These are phyloP conservation scores for Carassius auratus DNA, from an alignment of 2,113 vertebrate species.

Conservation along the genomic window DNA sequence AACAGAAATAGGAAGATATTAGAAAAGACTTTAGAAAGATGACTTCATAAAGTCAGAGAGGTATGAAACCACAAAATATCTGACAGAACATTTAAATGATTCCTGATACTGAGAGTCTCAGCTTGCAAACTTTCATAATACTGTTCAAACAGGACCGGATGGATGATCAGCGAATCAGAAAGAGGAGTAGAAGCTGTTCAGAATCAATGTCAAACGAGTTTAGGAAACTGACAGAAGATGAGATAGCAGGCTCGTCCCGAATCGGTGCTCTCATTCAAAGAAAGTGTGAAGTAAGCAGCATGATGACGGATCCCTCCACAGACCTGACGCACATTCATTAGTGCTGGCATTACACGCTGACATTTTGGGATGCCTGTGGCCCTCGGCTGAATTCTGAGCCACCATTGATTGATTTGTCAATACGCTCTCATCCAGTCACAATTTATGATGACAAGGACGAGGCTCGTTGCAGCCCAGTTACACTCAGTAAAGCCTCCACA, in stretches of 20 bases:
- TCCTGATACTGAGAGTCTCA: too few species aligned
- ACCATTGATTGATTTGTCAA: constrained; percentile 64
- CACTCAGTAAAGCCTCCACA: constrained; percentile 18
- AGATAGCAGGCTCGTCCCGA: neutral
- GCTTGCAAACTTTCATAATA: neutral
- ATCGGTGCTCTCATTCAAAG: neutral
- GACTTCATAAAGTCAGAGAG: neutral
- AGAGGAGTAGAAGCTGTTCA: neutral
- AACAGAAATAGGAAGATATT: constrained; percentile 16
- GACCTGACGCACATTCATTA: constrained; percentile 57
- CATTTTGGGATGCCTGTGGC: constrained; percentile 54
- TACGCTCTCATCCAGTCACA: constrained; percentile 58
- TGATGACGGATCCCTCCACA: neutral
- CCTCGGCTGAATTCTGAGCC: constrained; percentile 52
- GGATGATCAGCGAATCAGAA: neutral
- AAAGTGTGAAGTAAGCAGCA: neutral
- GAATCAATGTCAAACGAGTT: neutral
- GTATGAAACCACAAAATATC: neutral
- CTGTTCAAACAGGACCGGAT: too few species aligned
- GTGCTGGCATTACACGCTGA: constrained; percentile 20
- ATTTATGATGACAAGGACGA: constrained; percentile 63
- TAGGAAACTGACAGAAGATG: neutral
- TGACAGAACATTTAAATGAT: neutral
- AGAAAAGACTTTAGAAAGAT: constrained; percentile 28
- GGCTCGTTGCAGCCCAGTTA: constrained; percentile 37